Base-by-base conservation (phyloP, 2,797 vertebrate genomes). In the Passerculus sandwichensis region DNA sequence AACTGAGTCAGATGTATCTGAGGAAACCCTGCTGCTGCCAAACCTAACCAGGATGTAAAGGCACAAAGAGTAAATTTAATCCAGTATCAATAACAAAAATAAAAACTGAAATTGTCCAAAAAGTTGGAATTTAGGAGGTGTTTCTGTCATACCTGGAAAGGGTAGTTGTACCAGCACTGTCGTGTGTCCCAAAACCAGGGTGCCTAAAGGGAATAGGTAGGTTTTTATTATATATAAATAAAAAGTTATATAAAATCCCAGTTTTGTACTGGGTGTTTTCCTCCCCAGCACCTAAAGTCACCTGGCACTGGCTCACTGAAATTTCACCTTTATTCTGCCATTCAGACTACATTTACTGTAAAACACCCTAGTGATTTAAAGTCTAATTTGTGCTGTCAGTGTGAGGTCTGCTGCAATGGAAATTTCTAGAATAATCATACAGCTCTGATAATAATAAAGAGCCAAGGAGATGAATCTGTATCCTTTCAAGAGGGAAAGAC, bases 171-270 rank as follows among this genome's bases (percentile, higher is more conserved):
- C 99, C 99, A 99, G 98, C 99, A 99, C 42, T 99, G 98, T 94
- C 98, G 98, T 18, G 98, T 99, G 88, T 99, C 99, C 99, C 99
- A 99, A 97, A 99, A 98, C 99, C 99, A 99, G 40, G 99, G 98
- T 22, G 98, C 97, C 99, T 99, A 91, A 48, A 97, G 83, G 73
- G 51, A 89, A 93, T 71, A 40, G 29, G 2, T 0, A 47, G n/a
- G 18, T 40, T 54, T 44, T 14, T 70, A 56, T 40, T 64, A 19
- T 4, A 13, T 4, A 42, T 8, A 54, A 72, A 64, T 29, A 15
- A 61, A 4, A 42, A 62, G 7, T 38, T 40, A 8, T 10, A 51
- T 17, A 45, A 64, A 32, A 18, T 5, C n/a, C 7, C 45, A 57
- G 25, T 45, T 45, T 50, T 61, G 56, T 57, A 11, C 15, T 44